These are phyloP conservation scores for Tetraodon nigroviridis DNA, from an alignment of 2,113 vertebrate species.

Conservation along the genomic window DNA sequence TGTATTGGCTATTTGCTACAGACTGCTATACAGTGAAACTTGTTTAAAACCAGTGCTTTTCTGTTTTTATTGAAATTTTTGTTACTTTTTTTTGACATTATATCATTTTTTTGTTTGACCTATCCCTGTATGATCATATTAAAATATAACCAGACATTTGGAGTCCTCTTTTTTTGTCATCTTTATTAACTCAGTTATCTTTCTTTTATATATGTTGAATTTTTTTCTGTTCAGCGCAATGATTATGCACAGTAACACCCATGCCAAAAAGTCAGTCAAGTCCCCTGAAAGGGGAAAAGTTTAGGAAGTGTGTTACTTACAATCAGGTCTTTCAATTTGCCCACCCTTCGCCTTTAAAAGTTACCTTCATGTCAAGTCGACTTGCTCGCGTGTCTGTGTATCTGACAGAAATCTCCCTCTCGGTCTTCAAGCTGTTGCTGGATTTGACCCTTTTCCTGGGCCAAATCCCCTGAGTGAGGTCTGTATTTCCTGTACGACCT, in stretches of 20 bases:
- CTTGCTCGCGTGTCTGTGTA: constrained; percentile 54
- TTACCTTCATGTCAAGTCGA: constrained; percentile 50
- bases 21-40: constrained; percentile 72
- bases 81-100: constrained; percentile 80
- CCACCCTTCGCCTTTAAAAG: constrained; percentile 67
- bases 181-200: constrained; percentile 44
- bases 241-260: constrained; percentile 69
- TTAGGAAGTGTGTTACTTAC: constrained; percentile 57
- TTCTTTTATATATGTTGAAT: constrained; percentile 33
- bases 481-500: constrained; percentile 35
- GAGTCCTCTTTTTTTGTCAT: constrained; percentile 71
- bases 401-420: constrained; percentile 32
- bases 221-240: constrained; percentile 44
- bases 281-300: constrained; percentile 39
- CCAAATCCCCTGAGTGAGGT: constrained; percentile 46
- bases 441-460: constrained; percentile 30
- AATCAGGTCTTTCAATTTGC: constrained; percentile 59
- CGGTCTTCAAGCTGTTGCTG: constrained; percentile 48
- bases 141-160: constrained; percentile 92
- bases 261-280: no score
- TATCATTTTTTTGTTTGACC: constrained; percentile 79
- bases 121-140: constrained; percentile 91
- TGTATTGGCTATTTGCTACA: constrained; percentile 75
- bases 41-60: constrained; percentile 88
- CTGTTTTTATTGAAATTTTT: constrained; percentile 83